A percentile compares a stretch with the other conserved stretches of the same genome.
These are phyloP conservation scores for Acomys russatus DNA, from an alignment of 2,797 vertebrate genomes.

Conservation along the genomic window DNA sequence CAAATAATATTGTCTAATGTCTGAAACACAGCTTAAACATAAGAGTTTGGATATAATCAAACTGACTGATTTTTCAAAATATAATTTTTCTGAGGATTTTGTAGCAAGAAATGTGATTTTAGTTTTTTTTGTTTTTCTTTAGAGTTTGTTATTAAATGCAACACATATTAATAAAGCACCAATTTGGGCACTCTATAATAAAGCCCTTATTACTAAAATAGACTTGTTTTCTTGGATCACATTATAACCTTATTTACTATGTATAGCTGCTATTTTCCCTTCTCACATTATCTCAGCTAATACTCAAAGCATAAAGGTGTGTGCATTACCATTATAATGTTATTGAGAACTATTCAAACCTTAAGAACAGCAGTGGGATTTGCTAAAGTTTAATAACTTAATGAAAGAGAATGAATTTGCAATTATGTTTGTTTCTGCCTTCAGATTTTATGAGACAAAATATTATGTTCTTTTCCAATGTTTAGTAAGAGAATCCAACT, in stretches of 20 bases:
- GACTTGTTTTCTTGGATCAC: not conserved
- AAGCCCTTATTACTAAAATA: not conserved
- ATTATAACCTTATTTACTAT: not conserved
- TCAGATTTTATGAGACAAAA: slow-evolving; percentile 12
- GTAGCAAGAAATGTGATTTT: not conserved
- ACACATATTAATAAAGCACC: not conserved
- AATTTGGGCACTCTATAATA: not conserved
- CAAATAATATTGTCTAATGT: not conserved
- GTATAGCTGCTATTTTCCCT: not conserved
- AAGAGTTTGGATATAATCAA: not conserved
- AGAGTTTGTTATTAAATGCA: not conserved
- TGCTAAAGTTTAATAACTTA: slow-evolving; percentile 2
- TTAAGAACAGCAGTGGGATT: slow-evolving; percentile 3
- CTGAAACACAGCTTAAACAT: not conserved
- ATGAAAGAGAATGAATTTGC: not conserved
- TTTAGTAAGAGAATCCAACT: slow-evolving; percentile 41
- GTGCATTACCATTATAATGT: not conserved
- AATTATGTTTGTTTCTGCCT: not conserved
- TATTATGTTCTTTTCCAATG: not conserved
- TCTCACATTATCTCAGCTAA: not conserved
- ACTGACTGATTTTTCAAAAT: slow-evolving; percentile 15
- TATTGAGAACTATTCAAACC: not conserved
- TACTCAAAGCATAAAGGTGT: not conserved
- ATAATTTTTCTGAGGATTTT: slow-evolving; percentile 19
- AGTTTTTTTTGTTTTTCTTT: not conserved